Evolutionary conservation across 1,140 invertebrate species (phyloP), one percentile per base, ranked within the genome.

Genomic region (Reticulitermes speratus): DNA sequence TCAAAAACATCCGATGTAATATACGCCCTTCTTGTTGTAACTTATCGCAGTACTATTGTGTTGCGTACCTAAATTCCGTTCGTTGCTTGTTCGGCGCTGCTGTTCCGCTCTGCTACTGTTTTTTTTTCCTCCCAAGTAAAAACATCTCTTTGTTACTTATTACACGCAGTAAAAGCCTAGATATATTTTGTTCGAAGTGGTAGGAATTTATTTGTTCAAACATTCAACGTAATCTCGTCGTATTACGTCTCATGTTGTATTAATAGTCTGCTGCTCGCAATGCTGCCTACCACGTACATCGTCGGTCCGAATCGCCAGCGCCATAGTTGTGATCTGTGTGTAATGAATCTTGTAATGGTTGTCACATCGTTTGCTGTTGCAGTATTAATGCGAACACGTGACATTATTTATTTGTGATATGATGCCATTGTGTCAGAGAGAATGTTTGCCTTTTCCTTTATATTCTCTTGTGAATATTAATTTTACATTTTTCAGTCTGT

Each of bases 51-150:
- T 30, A 75, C 25, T 75, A 75, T 75, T 75, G 65, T 75, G n/a
- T 75, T 75, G n/a, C 25, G n/a, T 75, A 75, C 65, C 65, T 75
- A 75, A 75, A 75, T 75, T 75, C n/a, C 25, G 65, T 75, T 75
- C 65, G 25, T 9, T 75, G 65, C 65, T 75, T 75, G n/a, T 75
- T 75, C 65, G 65, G 65, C 65, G 65, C 65, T 75, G 65, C n/a
- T 75, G 65, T 75, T 75, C 65, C 65, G 65, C 65, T 75, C 65
- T n/a, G 65, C 65, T 75, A 30, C 65, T n/a, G 65, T 0, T 75
- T 75, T 9, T 55, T 75, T 75, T 9, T 25, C 25, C 3, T 65
- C 25, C 0, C 65, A 75, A 14, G 3, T 75, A 75, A 25, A 1
- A 75, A 75, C n/a, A 9, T 30, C 65, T 75, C 65, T 75, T 75